A percentile compares a stretch with the other conserved stretches of the same genome.
Evolutionary conservation across 1,140 invertebrate species (phyloP).

Genomic region (Ditylenchus dipsaci): DNA sequence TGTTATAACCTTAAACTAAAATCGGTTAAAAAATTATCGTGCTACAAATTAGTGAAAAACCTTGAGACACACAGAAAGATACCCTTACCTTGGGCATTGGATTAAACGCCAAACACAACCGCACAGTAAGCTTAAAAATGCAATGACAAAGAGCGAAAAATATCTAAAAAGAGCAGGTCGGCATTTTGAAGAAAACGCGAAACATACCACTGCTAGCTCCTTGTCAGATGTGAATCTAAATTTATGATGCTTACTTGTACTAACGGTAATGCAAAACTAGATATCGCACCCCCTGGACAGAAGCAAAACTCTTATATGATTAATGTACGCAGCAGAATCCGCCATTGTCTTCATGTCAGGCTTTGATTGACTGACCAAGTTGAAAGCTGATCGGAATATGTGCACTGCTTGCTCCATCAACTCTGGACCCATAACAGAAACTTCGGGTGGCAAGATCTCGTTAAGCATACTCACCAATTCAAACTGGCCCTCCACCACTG

Average conservation of each 20-base stretch:
- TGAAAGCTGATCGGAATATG: constrained; percentile 11
- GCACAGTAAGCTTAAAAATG: constrained; percentile 7
- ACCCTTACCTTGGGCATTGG: constrained; percentile 25
- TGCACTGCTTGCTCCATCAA: constrained; percentile 3
- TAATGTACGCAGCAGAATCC: constrained; percentile 5
- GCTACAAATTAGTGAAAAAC: no score
- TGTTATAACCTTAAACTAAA: background rate
- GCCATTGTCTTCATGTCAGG: background rate
- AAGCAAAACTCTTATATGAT: constrained; percentile 1
- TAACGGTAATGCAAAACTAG: constrained; percentile 2
- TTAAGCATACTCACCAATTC: background rate
- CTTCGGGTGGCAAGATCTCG: constrained; percentile 1
- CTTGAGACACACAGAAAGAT: background rate
- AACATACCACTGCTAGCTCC: constrained; percentile 21
- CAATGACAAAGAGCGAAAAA: constrained; percentile 30
- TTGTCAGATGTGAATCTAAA: constrained; percentile 12
- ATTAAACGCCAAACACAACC: constrained; percentile 25
- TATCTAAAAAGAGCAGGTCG: constrained; percentile 17
- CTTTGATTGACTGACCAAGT: constrained; percentile 5
- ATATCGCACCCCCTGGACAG: background rate
- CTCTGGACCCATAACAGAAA: constrained; percentile 4
- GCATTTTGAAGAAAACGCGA: constrained; percentile 1
- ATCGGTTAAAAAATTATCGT: no score
- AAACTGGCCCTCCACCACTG: background rate
- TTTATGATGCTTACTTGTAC: background rate